phyloP scores from a whole-genome alignment of 1,140 invertebrate species.

The Aporrectodea caliginosa region DNA sequence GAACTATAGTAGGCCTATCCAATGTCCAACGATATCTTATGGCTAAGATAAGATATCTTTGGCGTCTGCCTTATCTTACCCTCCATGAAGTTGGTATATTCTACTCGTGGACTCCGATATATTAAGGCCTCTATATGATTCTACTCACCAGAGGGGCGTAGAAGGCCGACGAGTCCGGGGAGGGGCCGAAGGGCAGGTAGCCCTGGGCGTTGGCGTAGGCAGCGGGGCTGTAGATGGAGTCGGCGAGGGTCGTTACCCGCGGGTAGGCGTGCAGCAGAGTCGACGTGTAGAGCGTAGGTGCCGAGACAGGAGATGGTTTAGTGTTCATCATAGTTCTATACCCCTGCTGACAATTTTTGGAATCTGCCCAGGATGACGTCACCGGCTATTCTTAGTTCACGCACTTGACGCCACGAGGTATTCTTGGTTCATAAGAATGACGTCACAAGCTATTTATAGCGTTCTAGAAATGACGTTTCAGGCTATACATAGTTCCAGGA shows the following conservation, averaged over 20 bases:
- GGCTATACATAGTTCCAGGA: background rate
- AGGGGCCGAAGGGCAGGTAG: background rate
- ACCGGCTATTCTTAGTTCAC: background rate
- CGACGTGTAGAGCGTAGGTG: background rate
- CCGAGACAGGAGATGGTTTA: background rate
- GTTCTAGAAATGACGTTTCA: background rate
- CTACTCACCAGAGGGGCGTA: background rate
- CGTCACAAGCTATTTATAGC: background rate
- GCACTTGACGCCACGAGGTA: background rate
- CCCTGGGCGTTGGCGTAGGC: background rate
- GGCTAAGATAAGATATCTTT: too few species aligned
- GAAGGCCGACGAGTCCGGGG: background rate
- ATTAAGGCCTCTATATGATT: too few species aligned
- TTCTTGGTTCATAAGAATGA: background rate
- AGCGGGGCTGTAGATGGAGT: background rate
- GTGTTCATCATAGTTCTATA: background rate
- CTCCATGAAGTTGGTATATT: too few species aligned
- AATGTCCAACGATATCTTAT: too few species aligned
- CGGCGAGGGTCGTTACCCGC: background rate
- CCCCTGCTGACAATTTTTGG: background rate
- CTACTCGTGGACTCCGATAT: too few species aligned
- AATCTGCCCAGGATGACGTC: background rate
- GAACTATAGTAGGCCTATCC: too few species aligned
- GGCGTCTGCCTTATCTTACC: too few species aligned
- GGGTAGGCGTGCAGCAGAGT: background rate